Evolutionary conservation across 2,888 invertebrate genomes (phyloP).

Genomic region (Flexamia atlantica): DNA sequence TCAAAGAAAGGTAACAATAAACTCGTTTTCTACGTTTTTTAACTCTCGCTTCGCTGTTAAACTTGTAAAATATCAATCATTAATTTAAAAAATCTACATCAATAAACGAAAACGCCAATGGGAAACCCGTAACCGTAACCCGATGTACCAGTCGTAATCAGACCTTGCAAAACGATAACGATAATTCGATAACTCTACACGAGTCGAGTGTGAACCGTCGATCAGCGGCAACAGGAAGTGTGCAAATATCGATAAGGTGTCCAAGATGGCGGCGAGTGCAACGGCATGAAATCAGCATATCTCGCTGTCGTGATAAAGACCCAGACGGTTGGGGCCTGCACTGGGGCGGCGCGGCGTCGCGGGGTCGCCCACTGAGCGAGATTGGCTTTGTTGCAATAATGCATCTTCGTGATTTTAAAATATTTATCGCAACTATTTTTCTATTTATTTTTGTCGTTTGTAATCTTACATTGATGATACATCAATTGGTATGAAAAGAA

Average conservation of each 20-base stretch:
- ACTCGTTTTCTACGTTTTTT: too few species aligned
- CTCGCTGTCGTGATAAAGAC: conserved; percentile 13
- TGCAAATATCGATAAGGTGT: conserved; percentile 47
- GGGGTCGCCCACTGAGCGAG: not conserved
- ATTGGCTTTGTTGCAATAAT: too few species aligned
- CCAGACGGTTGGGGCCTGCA: conserved; percentile 22
- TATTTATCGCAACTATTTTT: too few species aligned
- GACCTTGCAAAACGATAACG: not conserved
- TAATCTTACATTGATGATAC: too few species aligned
- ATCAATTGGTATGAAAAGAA: too few species aligned
- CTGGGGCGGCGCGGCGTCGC: conserved; percentile 9
- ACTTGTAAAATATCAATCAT: too few species aligned
- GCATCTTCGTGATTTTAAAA: too few species aligned
- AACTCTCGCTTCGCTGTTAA: too few species aligned
- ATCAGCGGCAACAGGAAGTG: conserved; percentile 28
- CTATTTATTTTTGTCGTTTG: too few species aligned
- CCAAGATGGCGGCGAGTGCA: conserved; percentile 48
- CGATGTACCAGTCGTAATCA: not conserved
- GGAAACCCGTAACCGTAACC: not conserved
- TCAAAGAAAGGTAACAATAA: too few species aligned
- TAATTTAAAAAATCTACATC: too few species aligned
- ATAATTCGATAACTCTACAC: not conserved
- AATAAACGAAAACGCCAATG: too few species aligned
- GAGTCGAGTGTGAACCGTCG: conserved; percentile 9
- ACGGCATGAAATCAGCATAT: conserved; percentile 49